Evolutionary conservation across 2,113 vertebrate species (phyloP).

Genomic region (Melanocharis versteri): DNA sequence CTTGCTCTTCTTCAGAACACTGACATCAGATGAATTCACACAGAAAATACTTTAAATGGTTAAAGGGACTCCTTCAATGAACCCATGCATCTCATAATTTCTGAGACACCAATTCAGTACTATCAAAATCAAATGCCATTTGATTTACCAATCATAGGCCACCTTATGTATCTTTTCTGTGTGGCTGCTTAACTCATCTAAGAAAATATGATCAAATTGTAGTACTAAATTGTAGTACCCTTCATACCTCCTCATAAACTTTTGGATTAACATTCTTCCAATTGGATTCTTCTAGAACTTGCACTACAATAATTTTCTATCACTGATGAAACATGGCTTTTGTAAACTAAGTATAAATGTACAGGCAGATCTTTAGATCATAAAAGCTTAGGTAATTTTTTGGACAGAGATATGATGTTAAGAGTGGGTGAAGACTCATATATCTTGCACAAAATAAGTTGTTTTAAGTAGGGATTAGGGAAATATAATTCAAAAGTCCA

Average conservation of each 20-base stretch:
- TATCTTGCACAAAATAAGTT: background rate
- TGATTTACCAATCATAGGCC: background rate
- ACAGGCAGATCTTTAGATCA: background rate
- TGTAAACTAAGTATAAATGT: background rate
- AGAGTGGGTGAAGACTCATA: background rate
- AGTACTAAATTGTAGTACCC: background rate
- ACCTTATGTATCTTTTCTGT: background rate
- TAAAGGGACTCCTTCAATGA: background rate
- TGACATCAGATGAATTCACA: background rate
- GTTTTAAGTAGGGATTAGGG: background rate
- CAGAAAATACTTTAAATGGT: background rate
- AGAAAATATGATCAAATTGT: background rate
- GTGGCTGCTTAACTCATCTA: background rate
- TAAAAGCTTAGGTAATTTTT: background rate
- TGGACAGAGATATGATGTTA: background rate
- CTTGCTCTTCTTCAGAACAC: background rate
- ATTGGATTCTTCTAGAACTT: background rate
- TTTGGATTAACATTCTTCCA: background rate
- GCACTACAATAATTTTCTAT: background rate
- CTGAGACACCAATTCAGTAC: background rate
- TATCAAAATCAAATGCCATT: background rate
- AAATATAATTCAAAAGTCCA: background rate
- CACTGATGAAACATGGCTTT: background rate
- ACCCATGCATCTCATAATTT: background rate
- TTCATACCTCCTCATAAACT: background rate